Conservation (phyloP, 2,797 vertebrate species). For the Myotis planiceps region DNA sequence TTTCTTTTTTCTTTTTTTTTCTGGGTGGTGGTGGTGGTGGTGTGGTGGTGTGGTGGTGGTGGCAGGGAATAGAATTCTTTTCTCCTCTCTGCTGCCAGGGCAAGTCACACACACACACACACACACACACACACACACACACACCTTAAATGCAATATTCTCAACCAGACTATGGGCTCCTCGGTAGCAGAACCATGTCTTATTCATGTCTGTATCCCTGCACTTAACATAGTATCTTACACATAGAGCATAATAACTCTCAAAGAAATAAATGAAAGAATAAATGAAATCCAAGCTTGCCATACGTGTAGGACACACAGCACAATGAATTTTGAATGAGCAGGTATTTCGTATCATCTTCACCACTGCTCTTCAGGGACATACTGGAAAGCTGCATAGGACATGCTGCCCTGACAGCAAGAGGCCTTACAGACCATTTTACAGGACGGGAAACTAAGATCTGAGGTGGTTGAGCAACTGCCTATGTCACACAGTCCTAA, state of each 20-base stretch:
- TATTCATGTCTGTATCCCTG: neutral
- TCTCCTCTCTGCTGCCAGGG: neutral
- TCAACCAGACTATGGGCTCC: neutral
- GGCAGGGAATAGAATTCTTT: neutral
- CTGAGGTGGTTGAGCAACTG: neutral
- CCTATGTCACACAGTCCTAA: neutral
- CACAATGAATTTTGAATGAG: neutral
- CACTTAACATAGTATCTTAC: neutral
- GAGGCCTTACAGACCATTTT: neutral
- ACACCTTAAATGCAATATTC: neutral
- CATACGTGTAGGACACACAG: too few species aligned
- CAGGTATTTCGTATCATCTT: neutral
- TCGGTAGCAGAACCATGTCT: neutral
- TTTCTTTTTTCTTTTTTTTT: too few species aligned
- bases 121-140: neutral
- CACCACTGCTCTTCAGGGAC: neutral
- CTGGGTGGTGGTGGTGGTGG: too few species aligned
- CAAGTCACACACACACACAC: neutral
- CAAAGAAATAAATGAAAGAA: neutral
- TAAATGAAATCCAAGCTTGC: neutral
- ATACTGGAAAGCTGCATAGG: neutral
- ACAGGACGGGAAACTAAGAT: neutral
- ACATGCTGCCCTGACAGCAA: neutral
- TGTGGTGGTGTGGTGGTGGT: too few species aligned
- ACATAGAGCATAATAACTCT: neutral